These are phyloP conservation scores for Spizella passerina DNA, from an alignment of 2,797 vertebrate genomes.

Conservation along the genomic window DNA sequence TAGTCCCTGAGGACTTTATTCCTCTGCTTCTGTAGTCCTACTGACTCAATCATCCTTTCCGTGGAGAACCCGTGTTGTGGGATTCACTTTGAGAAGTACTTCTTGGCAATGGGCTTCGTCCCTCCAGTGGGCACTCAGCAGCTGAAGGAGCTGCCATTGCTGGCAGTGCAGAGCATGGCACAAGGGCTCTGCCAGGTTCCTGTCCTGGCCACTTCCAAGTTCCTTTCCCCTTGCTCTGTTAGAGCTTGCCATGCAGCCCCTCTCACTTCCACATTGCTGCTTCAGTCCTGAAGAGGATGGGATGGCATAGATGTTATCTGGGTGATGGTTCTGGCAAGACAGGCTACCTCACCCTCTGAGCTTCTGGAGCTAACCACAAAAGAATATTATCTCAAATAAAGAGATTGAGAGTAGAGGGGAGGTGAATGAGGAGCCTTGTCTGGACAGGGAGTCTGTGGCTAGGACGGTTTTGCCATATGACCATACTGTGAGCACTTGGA, in stretches of 20 bases:
- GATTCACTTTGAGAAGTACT: background rate
- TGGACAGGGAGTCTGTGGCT: constrained; percentile 15
- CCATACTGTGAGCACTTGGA: background rate
- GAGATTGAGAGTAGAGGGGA: background rate
- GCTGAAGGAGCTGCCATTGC: background rate
- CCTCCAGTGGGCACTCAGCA: background rate
- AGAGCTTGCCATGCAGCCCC: background rate
- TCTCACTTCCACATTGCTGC: background rate
- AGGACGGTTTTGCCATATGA: constrained; percentile 13
- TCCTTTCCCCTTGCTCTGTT: background rate
- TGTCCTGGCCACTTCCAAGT: accelerated
- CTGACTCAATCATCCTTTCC: background rate
- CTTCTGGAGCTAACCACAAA: background rate
- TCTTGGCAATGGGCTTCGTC: background rate
- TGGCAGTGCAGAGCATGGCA: background rate
- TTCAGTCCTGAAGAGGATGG: background rate
- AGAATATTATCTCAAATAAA: background rate
- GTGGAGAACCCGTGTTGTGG: background rate
- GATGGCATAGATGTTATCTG: background rate
- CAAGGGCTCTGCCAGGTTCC: background rate
- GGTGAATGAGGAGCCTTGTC: background rate
- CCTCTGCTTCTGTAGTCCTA: background rate
- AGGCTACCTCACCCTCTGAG: background rate
- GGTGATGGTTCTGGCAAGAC: constrained; percentile 23
- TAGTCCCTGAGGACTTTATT: background rate